Conservation (phyloP, 2,888 invertebrate species). For the Tanytarsus gracilentus region DNA sequence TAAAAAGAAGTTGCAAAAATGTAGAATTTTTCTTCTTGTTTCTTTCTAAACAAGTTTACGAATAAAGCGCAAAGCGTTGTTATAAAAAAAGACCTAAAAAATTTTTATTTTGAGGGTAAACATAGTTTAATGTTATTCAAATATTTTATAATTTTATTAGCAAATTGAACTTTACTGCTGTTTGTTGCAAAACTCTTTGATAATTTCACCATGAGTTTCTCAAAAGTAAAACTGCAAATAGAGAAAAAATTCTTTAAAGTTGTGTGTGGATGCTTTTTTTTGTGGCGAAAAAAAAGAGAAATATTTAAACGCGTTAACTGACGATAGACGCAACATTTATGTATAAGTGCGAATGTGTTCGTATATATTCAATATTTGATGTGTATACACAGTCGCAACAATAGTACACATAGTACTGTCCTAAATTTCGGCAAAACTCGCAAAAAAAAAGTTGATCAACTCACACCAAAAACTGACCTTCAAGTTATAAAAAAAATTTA, state of each 20-base stretch:
- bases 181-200: no score
- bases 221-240: neutral
- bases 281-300: neutral
- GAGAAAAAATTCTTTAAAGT: neutral
- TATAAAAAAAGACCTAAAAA: no score
- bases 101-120: no score
- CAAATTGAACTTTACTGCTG: no score
- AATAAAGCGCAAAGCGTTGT: no score
- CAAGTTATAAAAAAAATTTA: constrained; percentile 22
- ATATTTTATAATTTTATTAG: no score
- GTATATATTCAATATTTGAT: neutral
- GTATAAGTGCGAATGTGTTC: neutral
- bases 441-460: constrained; percentile 20
- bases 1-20: no score
- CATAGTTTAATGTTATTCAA: no score
- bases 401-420: constrained; percentile 24
- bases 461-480: constrained; percentile 24
- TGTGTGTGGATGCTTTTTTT: constrained; percentile 10
- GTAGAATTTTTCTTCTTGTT: no score
- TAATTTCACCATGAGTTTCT: no score
- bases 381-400: constrained; percentile 17
- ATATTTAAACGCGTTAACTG: neutral
- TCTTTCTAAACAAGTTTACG: no score
- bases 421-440: constrained; percentile 26
- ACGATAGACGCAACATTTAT: constrained; percentile 14